phyloP scores from a whole-genome alignment of 92 coral and sea anemone species.

The Diadumene lineata region DNA sequence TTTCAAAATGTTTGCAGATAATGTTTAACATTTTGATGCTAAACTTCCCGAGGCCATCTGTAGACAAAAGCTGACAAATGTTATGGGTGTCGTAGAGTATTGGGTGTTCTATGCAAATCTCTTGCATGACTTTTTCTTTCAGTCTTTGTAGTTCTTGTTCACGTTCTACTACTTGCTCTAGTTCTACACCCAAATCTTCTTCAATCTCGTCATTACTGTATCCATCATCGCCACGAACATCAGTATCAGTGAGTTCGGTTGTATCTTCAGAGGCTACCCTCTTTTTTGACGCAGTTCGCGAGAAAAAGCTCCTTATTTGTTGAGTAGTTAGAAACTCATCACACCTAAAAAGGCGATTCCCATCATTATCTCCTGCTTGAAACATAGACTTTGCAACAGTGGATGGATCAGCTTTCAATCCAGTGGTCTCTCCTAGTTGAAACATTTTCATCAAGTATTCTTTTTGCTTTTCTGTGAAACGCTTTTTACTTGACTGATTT shows the following conservation, averaged over 20 bases:
- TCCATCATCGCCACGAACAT: background rate
- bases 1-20: background rate
- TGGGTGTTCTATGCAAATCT: background rate
- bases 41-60: no score
- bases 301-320: conserved; percentile 42
- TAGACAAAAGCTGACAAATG: background rate
- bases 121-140: background rate
- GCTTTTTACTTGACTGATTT: background rate
- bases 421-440: conserved; percentile 34
- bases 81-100: background rate
- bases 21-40: no score
- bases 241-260: no score
- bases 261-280: conserved; percentile 1
- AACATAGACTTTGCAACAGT: conserved; percentile 34
- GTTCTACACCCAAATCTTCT: no score
- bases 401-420: conserved; percentile 41
- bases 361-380: conserved; percentile 24
- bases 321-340: conserved; percentile 37
- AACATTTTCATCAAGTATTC: conserved; percentile 22
- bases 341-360: conserved; percentile 33
- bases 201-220: background rate
- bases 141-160: background rate
- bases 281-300: conserved; percentile 43
- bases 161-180: background rate
- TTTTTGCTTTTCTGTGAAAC: conserved; percentile 37